Evolutionary conservation across 2,797 vertebrate species (phyloP), one percentile per base, ranked within the genome.

Genomic region (Aeoliscus strigatus): DNA sequence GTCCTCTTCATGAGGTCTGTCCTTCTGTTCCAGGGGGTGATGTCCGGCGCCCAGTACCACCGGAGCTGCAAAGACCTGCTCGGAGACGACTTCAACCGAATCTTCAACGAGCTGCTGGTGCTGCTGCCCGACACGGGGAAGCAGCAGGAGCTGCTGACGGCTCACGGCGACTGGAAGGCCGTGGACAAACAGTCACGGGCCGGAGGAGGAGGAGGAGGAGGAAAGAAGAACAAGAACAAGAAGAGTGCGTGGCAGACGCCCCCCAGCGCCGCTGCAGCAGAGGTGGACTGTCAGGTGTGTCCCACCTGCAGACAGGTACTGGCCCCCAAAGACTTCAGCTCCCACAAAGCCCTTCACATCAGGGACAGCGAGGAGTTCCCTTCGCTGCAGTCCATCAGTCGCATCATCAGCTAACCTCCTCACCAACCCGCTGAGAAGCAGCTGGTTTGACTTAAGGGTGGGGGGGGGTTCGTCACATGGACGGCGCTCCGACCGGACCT

Each of bases 71-170:
- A 92, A 44, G 91, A 95, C 3, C 88, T 99, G 51, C 90, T 99
- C 0, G 95, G 95, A 0, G 92, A 94, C 1, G 87, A 92, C 86
- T 96, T 95, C 46, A 89, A 60, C 82, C 83, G 89, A 66, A 92
- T 99, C 61, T 98, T 99, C 65, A 93, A 88, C 0, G 96, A 98
- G 87, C 81, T 99, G 62, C 73, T 99, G 75, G 94, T 96, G 36
- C 85, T 99, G n/a, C 61, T 99, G 43, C 96, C 96, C 0, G 96
- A 99, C 85, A 93, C 91, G 0, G 75, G 57, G 27, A 98, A 97
- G 73, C 96, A 99, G 76, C 95, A 96, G 81, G 96, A 99, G 81
- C 91, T 99, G 42, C 90, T 99, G 39, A 85, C 82, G 0, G 96
- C 94, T 3, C 95, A 99, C 39, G 81, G 82, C 0, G 90, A 94